phyloP scores from a whole-genome alignment of 1,140 invertebrate species.

The Drosophila paulistorum region DNA sequence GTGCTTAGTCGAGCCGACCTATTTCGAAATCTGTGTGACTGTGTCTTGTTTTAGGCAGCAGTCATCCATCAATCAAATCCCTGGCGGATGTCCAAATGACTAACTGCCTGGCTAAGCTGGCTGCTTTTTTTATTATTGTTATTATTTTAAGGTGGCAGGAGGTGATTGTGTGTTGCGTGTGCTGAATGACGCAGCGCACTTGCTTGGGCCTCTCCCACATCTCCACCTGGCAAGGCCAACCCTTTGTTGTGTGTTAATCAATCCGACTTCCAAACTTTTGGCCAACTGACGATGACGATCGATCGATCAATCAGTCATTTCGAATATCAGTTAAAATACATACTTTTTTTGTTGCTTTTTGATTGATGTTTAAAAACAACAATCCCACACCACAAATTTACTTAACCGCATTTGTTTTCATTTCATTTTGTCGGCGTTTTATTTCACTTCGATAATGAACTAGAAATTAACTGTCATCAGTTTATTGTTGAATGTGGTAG shows the following conservation, averaged over 20 bases:
- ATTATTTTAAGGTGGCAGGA: constrained; percentile 1
- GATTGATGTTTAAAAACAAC: constrained; percentile 67
- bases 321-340: constrained; percentile 58
- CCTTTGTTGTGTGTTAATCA: constrained; percentile 58
- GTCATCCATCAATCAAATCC: constrained; percentile 74
- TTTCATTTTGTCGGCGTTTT: constrained; percentile 28
- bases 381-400: constrained; percentile 56
- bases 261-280: constrained; percentile 64
- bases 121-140: not conserved
- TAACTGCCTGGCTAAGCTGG: constrained; percentile 32
- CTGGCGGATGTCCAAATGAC: constrained; percentile 72
- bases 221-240: constrained; percentile 9
- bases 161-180: constrained; percentile 48
- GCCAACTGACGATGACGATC: constrained; percentile 53
- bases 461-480: constrained; percentile 34
- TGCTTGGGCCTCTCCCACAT: constrained; percentile 18
- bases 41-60: constrained; percentile 30
- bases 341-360: constrained; percentile 27
- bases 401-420: constrained; percentile 57
- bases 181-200: constrained; percentile 64
- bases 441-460: constrained; percentile 42
- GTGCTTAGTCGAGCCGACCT: constrained; percentile 43
- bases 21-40: constrained; percentile 59
- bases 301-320: constrained; percentile 77
- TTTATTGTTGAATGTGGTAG: constrained; percentile 19